Conservation (phyloP, 2,888 invertebrate genomes). For the Ptilodon capucinus region DNA sequence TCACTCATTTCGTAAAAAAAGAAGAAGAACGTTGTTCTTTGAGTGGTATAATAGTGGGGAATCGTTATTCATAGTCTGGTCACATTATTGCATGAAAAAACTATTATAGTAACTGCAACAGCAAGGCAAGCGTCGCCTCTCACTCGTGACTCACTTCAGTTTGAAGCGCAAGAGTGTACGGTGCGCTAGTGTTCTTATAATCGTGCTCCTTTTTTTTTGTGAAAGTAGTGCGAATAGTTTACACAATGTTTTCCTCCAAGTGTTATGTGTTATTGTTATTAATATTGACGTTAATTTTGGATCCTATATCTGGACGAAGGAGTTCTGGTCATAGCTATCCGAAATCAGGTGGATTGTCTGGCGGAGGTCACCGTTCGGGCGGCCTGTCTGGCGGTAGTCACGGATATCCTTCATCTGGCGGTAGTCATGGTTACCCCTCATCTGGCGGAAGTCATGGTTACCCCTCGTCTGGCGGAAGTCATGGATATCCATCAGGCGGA, state of each 20-base stretch:
- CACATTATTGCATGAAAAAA: not conserved
- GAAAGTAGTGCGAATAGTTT: conserved; percentile 17
- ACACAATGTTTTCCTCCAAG: conserved; percentile 42
- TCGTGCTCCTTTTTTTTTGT: conserved; percentile 18
- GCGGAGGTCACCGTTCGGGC: conserved; percentile 38
- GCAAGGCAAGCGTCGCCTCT: not conserved
- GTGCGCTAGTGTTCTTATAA: conserved; percentile 4
- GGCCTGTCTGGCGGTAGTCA: conserved; percentile 42
- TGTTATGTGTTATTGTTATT: conserved; percentile 52
- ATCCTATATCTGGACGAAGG: conserved; percentile 41
- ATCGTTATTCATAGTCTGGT: not conserved
- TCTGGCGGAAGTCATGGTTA: conserved; percentile 34
- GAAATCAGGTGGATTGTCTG: conserved; percentile 42
- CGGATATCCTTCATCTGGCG: conserved; percentile 37
- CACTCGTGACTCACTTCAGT: conserved; percentile 26
- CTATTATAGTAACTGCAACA: no score
- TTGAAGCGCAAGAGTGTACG: conserved; percentile 44
- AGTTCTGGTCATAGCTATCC: conserved; percentile 50
- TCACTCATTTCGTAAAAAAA: no score
- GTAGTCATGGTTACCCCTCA: conserved; percentile 16
- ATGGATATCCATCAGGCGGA: conserved; percentile 39
- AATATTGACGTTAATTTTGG: conserved; percentile 36
- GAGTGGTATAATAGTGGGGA: no score
- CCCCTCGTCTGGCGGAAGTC: conserved; percentile 39
- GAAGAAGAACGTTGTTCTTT: not conserved